These are phyloP conservation scores for Alectura lathami DNA, from an alignment of 2,113 vertebrate genomes.

Conservation along the genomic window DNA sequence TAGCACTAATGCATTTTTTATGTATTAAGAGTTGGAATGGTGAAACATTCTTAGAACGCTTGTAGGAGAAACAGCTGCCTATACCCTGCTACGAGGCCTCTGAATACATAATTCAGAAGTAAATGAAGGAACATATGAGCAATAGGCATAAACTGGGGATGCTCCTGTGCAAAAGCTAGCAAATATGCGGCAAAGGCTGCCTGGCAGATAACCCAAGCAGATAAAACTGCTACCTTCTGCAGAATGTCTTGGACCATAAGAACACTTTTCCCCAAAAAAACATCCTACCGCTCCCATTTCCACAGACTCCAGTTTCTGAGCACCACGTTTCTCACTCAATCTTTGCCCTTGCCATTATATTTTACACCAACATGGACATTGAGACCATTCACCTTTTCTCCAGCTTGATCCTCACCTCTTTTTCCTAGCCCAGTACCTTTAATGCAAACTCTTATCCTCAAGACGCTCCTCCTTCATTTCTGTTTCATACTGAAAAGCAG, in stretches of 20 bases:
- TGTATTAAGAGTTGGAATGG: slow-evolving; percentile 29
- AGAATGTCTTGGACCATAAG: neutral
- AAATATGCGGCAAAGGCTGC: neutral
- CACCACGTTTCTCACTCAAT: neutral
- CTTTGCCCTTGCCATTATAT: neutral
- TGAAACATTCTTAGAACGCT: neutral
- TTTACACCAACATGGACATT: neutral
- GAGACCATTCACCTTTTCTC: neutral
- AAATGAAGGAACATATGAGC: slow-evolving; percentile 16
- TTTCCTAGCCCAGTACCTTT: neutral
- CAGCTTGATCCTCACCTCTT: neutral
- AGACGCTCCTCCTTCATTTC: neutral
- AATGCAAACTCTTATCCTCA: neutral
- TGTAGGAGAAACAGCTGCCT: neutral
- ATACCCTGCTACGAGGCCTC: slow-evolving; percentile 12
- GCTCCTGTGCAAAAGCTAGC: slow-evolving; percentile 5
- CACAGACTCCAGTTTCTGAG: neutral
- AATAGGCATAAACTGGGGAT: neutral
- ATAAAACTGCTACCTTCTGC: neutral
- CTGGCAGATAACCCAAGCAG: neutral
- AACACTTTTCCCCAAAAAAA: neutral
- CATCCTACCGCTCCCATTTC: neutral
- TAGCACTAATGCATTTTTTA: slow-evolving; percentile 40
- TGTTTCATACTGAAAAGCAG: neutral
- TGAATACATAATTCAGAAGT: slow-evolving; percentile 56